Conservation (phyloP, 2,888 invertebrate genomes). For the Stomorhina lunata region DNA sequence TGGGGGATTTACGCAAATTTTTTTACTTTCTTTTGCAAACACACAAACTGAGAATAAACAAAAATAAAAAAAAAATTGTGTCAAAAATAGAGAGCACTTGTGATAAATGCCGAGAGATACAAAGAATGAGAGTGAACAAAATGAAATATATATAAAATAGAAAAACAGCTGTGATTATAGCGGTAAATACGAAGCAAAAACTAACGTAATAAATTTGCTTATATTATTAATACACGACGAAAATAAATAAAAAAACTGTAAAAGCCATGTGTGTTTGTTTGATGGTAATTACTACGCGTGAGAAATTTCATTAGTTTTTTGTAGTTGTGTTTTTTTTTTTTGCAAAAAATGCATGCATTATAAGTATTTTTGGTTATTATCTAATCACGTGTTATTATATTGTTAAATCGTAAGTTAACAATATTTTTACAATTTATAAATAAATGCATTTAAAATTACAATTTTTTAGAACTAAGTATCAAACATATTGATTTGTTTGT, state of each 20-base stretch:
- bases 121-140: too few species aligned
- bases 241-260: slow-evolving; percentile 5
- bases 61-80: not conserved
- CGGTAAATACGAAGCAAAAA: slow-evolving; percentile 15
- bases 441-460: too few species aligned
- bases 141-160: not conserved
- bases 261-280: not conserved
- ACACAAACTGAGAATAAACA: not conserved
- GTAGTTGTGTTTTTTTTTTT: not conserved
- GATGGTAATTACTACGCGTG: slow-evolving; percentile 14
- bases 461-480: too few species aligned
- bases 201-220: not conserved
- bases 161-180: slow-evolving; percentile 36
- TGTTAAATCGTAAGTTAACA: slow-evolving; percentile 12
- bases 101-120: too few species aligned
- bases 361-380: slow-evolving; percentile 30
- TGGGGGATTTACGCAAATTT: not conserved
- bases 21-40: not conserved
- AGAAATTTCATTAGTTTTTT: not conserved
- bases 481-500: too few species aligned
- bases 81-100: not conserved
- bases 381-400: slow-evolving; percentile 39
- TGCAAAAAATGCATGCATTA: not conserved
- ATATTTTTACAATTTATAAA: too few species aligned
- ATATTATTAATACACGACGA: too few species aligned